Base-by-base conservation (phyloP, 2,113 vertebrate species). In the Neodontobutis hainanensis region DNA sequence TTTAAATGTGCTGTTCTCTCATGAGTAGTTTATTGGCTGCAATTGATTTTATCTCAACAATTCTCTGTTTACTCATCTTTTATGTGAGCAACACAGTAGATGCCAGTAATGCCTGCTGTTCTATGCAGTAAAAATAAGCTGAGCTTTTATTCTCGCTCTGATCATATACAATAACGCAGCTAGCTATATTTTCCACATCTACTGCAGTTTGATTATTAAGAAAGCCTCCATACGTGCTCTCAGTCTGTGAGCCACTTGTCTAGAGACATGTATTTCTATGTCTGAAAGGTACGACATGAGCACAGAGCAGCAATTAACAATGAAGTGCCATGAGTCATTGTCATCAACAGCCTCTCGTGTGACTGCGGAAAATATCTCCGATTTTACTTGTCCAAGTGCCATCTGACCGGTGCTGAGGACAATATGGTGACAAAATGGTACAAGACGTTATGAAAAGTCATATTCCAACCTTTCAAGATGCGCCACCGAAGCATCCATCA, bases 161-260 rank as follows among this genome's bases (percentile, higher is more conserved):
- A 27, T 27, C 19, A 27, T 27, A 27, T 27, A 27, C 19, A 27
- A 3, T 55, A 55, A n/a, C 19, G 12, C 34, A 32, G 8, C 12
- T 11, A 11, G 36, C n/a, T 42, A 11, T 42, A n/a, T 42, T 58
- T 58, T 42, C 38, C 38, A 42, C 56, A 19, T 27, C 12, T n/a
- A 5, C n/a, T 42, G 38, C 38, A 58, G 19, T 19, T 43, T 11
- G 15, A 6, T 15, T n/a, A 43, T 58, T 42, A 58, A 43, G n/a
- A 58, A 58, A 43, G 6, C 15, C 15, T 58, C 36, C 19, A 34
- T 36, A 19, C 11, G 36, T 27, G 40, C 36, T 46, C 11, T 46
- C 47, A 55, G 32, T 55, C 53, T 61, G 62, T 70, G 65, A 73
- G 51, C 70, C 38, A 64, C 49, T 4, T 8, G 38, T 52, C 61